Base-by-base conservation (phyloP, 2,797 vertebrate genomes). In the Coendou prehensilis region DNA sequence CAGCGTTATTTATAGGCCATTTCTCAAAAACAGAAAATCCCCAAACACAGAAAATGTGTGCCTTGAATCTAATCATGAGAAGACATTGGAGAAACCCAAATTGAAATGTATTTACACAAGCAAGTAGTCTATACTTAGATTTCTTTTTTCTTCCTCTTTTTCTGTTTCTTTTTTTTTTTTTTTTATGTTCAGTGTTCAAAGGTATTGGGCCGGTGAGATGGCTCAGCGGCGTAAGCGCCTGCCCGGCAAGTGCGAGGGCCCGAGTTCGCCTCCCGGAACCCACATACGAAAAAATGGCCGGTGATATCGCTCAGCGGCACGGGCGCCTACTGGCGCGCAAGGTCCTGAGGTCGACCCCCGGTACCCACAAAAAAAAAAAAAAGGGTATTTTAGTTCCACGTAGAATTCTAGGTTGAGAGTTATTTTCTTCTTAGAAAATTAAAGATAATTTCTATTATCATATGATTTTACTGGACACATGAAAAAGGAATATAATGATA, bases 331-430 rank as follows among this genome's bases (percentile, higher is more conserved):
- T 41, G 37, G 37, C 37, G 37, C 37, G 37, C 37, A 41, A 41
- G 37, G 37, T 41, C 37, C 37, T 41, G 37, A 41, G 37, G 37
- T 41, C 37, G 37, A 41, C 37, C 37, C 37, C 37, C 37, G 37
- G 37, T 41, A 41, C 37, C 37, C 37, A 41, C 37, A 41, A 41
- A 41, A 41, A 41, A 41, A 41, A 41, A 41, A 41, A 41, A 41
- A 41, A 41, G 37, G 37, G 37, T 41, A 59, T 59, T 57, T 81
- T 50, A 57, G 0, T 4, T 81, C 13, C 11, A 64, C 22, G 7
- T 15, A 89, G 69, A 92, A 93, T 81, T 88, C 50, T 78, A 88
- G 23, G 30, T 23, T 89, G n/a, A 92, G 17, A 61, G 23, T 76
- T 41, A 71, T 54, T 87, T 93, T 83, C 57, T 84, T 88, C 50